Conservation (phyloP, 2,113 vertebrate genomes). For the Microcebus lehilahytsara region DNA sequence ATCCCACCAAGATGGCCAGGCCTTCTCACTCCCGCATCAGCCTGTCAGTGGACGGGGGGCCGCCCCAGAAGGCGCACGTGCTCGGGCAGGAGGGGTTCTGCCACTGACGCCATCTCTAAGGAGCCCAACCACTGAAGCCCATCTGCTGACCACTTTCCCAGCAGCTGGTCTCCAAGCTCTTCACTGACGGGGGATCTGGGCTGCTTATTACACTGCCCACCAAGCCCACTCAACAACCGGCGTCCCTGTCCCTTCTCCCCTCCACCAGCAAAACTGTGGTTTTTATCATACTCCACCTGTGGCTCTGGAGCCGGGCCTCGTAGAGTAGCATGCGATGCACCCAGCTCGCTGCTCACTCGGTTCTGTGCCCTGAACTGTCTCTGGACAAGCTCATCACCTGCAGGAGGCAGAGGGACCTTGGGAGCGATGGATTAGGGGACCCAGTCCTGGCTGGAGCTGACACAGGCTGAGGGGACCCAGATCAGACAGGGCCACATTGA, state of each 20-base stretch:
- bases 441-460: neutral
- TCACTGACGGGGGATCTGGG: neutral
- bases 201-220: accelerated
- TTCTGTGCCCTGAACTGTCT: neutral
- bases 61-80: neutral
- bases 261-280: neutral
- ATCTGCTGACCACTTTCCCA: neutral
- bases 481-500: neutral
- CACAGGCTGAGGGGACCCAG: neutral
- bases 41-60: neutral
- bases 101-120: neutral
- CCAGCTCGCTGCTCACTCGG: neutral
- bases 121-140: neutral
- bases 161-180: neutral
- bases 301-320: neutral
- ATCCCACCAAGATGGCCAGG: neutral
- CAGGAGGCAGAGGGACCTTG: neutral
- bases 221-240: neutral
- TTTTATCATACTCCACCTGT: neutral
- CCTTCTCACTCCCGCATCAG: neutral
- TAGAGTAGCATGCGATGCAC: neutral
- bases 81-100: neutral
- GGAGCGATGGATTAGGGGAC: neutral
- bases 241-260: too few relatives aligned
- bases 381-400: neutral